A percentile compares a stretch with the other conserved stretches of the same genome.
These are phyloP conservation scores for Suncus etruscus DNA, from an alignment of 2,113 vertebrate species.

Conservation along the genomic window DNA sequence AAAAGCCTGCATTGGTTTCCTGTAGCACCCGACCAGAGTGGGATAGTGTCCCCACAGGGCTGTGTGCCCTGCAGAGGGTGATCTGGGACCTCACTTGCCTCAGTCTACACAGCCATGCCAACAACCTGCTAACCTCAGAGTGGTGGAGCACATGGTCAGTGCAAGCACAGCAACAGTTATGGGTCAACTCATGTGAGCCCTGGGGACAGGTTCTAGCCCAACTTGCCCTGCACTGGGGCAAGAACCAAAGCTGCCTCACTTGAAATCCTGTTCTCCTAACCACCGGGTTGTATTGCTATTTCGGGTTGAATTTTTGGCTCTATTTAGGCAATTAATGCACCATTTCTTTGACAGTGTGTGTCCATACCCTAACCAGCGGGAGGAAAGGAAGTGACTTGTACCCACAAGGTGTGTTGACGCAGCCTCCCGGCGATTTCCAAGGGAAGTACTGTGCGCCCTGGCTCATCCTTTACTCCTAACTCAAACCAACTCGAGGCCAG, in stretches of 20 bases:
- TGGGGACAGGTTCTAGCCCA: too few species aligned
- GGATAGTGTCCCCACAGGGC: neutral
- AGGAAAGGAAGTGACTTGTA: conserved; percentile 57
- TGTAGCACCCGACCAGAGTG: too few species aligned
- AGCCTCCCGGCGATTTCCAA: conserved; percentile 46
- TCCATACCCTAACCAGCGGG: conserved; percentile 46
- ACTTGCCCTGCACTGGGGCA: neutral
- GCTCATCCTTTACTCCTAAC: neutral
- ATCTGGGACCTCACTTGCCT: neutral
- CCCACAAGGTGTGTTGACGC: conserved; percentile 45
- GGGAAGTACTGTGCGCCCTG: conserved; percentile 36
- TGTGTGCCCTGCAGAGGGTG: too few species aligned
- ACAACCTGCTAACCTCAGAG: neutral
- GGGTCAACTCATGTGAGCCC: neutral
- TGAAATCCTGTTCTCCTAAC: neutral
- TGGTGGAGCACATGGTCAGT: fast-evolving
- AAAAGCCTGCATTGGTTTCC: neutral
- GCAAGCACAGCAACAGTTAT: fast-evolving
- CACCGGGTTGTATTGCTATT: neutral
- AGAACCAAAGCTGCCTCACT: fast-evolving
- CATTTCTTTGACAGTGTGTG: conserved; percentile 57
- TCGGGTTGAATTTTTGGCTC: conserved; percentile 6
- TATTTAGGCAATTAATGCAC: conserved; percentile 43
- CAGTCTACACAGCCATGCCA: neutral
- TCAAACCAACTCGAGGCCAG: neutral